Base-by-base conservation (phyloP, 2,888 invertebrate genomes). In the Sphaerophoria rueppellii region DNA sequence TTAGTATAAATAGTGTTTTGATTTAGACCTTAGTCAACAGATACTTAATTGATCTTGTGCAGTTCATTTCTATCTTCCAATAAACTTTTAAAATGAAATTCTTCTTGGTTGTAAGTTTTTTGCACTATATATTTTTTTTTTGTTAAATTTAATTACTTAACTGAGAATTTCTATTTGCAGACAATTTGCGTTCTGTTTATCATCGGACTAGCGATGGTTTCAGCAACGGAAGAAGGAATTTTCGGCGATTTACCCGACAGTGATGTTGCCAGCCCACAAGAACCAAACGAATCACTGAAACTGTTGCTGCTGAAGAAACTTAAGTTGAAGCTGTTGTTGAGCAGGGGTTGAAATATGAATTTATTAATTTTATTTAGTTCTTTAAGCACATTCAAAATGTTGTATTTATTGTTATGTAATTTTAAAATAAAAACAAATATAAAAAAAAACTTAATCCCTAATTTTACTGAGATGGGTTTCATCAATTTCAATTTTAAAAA, bases 231-330 rank as follows among this genome's bases (percentile, higher is more conserved):
- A 48, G 70, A 70, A 35, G 70, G 70, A 48, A 57, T 57, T 9
- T 35, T 70, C 0, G 57, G 14, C 7, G 70, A 70, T 32, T n/a
- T 69, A 43, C 40, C 40, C 0, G 55, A 55, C 34, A 55, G 50
- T 55, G 69, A 69, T 14, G 32, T 55, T 5, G 9, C 9, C 40
- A 69, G 43, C 7, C 69, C 69, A 69, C 69, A 69, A 32, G 69
- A 69, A 4, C 54, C 52, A 9, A 54, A 40, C 9, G 54, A 54
- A 43, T 34, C 55, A 9, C 24, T 55, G 0, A 55, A 55, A 55
- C 11, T 69, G n/a, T 69, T 69, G 34, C 69, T 69, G 55, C 32
- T 69, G 5, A 69, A 69, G 55, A 69, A 69, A n/a, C 43, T 69
- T 6, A 54, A 55, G 40, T 40, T 69, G 1, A 50, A 63, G 2